Evolutionary conservation across 2,888 invertebrate genomes (phyloP).

Genomic region (Aromia moschata): DNA sequence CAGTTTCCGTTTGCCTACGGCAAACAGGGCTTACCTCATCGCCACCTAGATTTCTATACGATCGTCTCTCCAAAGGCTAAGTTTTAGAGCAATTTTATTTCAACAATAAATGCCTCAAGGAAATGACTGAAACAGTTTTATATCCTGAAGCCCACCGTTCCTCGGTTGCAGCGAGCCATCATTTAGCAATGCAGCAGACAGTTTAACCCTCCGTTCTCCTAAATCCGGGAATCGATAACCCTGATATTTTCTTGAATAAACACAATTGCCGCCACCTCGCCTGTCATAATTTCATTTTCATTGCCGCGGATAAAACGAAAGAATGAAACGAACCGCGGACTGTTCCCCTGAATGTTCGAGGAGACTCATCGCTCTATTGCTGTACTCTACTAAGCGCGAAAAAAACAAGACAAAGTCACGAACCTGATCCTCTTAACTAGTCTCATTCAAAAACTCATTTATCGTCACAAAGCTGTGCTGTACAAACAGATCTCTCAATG

Average conservation of each 20-base stretch:
- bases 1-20: no score
- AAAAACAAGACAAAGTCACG: constrained; percentile 1
- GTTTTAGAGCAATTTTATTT: no score
- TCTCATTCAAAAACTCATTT: constrained; percentile 17
- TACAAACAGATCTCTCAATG: constrained; percentile 9
- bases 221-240: constrained; percentile 4
- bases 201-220: no score
- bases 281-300: constrained; percentile 9
- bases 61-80: no score
- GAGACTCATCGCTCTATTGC: no score
- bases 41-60: no score
- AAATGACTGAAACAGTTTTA: no score
- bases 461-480: constrained; percentile 17
- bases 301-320: neutral
- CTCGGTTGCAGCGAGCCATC: no score
- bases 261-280: neutral
- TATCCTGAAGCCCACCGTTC: no score
- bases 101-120: no score
- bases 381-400: neutral
- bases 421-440: constrained; percentile 22
- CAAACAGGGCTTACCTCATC: no score
- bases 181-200: neutral
- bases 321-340: neutral
- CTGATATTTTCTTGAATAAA: constrained; percentile 5
- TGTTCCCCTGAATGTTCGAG: neutral